Conservation (phyloP, 2,888 invertebrate genomes). For the Dicycla oo region DNA sequence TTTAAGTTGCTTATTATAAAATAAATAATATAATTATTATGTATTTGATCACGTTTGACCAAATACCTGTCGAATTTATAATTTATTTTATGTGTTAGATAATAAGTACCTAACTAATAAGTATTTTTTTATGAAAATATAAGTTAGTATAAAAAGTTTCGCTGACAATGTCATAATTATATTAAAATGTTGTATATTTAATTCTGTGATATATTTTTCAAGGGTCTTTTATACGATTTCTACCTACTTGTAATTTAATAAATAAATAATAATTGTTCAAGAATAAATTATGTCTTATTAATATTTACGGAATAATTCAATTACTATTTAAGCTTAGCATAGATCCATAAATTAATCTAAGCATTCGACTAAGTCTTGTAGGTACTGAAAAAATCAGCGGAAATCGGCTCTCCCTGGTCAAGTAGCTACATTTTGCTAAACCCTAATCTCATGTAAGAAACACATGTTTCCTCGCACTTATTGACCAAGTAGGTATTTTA, state of each 20-base stretch:
- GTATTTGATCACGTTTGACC: constrained; percentile 40
- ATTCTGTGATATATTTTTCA: constrained; percentile 70
- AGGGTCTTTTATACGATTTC: constrained; percentile 60
- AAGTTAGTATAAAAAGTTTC: constrained; percentile 37
- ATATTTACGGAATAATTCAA: neutral
- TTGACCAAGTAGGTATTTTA: neutral
- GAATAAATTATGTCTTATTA: constrained; percentile 12
- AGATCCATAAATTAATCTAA: neutral
- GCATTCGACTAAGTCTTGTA: constrained; percentile 18
- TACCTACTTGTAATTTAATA: constrained; percentile 50
- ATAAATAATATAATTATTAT: constrained; percentile 22
- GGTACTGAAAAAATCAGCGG: neutral
- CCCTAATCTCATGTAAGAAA: neutral
- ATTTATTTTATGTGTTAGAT: constrained; percentile 47
- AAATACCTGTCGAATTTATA: constrained; percentile 61
- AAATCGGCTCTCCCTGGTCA: neutral
- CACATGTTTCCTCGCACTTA: neutral
- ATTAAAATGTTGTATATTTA: constrained; percentile 50
- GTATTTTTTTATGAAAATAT: constrained; percentile 26
- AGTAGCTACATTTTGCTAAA: neutral
- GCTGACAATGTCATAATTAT: constrained; percentile 26
- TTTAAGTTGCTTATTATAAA: constrained; percentile 12
- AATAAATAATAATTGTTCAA: constrained; percentile 39
- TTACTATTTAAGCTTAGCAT: neutral
- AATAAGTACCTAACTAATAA: constrained; percentile 28